phyloP scores from a whole-genome alignment of 2,113 vertebrate species.

The Toxostoma redivivum region DNA sequence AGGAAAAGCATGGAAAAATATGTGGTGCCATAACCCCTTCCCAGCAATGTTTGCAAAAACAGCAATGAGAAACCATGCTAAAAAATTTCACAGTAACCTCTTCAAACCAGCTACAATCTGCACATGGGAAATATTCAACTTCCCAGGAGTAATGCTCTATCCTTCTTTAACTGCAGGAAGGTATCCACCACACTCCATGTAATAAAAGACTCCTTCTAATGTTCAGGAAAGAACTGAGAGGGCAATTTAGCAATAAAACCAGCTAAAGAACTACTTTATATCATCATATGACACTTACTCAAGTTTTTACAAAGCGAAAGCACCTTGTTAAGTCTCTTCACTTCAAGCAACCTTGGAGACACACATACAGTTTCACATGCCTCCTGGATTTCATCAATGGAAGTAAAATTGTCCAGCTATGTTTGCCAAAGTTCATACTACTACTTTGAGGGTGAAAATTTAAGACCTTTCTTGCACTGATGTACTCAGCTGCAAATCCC shows the following conservation, averaged over 20 bases:
- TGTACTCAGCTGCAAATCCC: neutral
- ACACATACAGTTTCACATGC: neutral
- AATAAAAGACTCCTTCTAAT: neutral
- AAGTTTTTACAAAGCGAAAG: neutral
- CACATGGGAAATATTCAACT: neutral
- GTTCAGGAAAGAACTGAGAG: neutral
- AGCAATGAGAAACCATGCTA: neutral
- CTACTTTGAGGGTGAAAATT: neutral
- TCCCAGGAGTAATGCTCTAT: neutral
- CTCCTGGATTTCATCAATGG: neutral
- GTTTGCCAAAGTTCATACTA: neutral
- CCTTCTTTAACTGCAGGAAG: neutral
- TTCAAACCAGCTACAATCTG: neutral
- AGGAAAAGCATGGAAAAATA: neutral
- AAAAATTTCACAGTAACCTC: neutral
- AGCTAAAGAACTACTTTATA: neutral
- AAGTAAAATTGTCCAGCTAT: neutral
- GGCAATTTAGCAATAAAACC: neutral
- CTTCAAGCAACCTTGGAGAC: neutral
- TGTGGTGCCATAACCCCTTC: neutral
- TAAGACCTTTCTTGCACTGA: neutral
- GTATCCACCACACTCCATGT: neutral
- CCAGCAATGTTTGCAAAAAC: neutral
- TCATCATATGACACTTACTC: rapidly evolving
- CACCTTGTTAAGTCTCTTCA: neutral